These are phyloP conservation scores for Neotragus pygmaeus DNA, from an alignment of 2,113 vertebrate genomes.

Conservation along the genomic window DNA sequence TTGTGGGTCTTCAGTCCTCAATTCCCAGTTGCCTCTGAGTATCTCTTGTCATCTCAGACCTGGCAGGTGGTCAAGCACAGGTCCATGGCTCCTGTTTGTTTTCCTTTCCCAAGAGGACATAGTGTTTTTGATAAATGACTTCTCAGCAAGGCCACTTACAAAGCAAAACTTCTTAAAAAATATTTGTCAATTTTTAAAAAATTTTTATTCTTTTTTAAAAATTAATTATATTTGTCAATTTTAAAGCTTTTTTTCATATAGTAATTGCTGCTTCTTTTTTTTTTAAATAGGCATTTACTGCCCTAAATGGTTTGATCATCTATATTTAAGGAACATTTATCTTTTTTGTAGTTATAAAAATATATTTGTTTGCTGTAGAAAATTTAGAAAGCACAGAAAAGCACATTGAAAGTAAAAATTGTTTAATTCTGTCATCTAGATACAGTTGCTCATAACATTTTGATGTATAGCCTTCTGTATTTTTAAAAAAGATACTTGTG, in stretches of 20 bases:
- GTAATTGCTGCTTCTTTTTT: neutral
- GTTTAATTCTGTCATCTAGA: neutral
- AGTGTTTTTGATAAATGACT: neutral
- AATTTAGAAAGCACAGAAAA: conserved; percentile 15
- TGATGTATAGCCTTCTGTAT: neutral
- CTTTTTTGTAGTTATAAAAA: conserved; percentile 18
- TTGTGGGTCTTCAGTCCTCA: neutral
- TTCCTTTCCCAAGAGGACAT: neutral
- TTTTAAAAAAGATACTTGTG: neutral
- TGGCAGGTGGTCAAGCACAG: neutral
- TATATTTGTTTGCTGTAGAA: neutral
- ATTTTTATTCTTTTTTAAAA: too few relatives aligned
- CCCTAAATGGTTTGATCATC: conserved; percentile 29
- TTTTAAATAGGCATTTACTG: neutral
- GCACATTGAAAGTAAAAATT: conserved; percentile 6
- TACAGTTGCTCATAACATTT: neutral
- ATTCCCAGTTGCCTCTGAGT: neutral
- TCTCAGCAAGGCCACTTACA: neutral
- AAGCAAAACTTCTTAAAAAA: neutral
- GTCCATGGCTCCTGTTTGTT: neutral
- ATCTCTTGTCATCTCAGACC: neutral
- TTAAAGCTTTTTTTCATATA: neutral
- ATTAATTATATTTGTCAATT: neutral
- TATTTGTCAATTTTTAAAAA: neutral
- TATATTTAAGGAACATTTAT: conserved; percentile 5